Evolutionary conservation across 2,888 invertebrate species (phyloP).

Genomic region (Coelinius sp.): DNA sequence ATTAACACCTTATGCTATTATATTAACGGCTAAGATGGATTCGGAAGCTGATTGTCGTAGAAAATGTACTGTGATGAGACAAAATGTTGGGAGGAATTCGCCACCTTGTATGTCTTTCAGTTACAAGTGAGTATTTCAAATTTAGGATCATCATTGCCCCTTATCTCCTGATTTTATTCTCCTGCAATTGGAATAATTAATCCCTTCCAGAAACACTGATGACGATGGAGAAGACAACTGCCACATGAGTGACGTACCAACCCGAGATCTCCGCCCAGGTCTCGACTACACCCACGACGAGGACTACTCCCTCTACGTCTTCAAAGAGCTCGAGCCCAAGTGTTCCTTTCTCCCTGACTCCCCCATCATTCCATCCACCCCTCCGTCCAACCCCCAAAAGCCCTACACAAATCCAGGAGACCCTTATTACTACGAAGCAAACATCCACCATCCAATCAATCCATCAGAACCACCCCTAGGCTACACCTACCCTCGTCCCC

Average conservation of each 20-base stretch:
- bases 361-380: conserved; percentile 43
- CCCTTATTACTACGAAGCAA: conserved; percentile 32
- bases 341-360: conserved; percentile 69
- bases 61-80: conserved; percentile 73
- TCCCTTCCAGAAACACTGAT: conserved; percentile 40
- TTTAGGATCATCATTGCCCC: too few relatives aligned
- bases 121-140: conserved; percentile 75
- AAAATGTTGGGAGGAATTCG: conserved; percentile 68
- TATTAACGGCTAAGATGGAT: conserved; percentile 77
- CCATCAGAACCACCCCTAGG: not conserved
- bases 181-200: not conserved
- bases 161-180: conserved; percentile 3
- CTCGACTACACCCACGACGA: conserved; percentile 81
- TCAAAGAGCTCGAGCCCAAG: conserved; percentile 83
- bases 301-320: conserved; percentile 82
- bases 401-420: conserved; percentile 29
- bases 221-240: conserved; percentile 75
- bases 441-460: conserved; percentile 14
- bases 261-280: conserved; percentile 81
- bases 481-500: not conserved
- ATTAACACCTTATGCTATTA: conserved; percentile 77
- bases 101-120: conserved; percentile 86
- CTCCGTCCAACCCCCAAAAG: conserved; percentile 28
- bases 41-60: conserved; percentile 78
- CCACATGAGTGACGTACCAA: conserved; percentile 83